phyloP scores from a whole-genome alignment of 2,888 invertebrate genomes.

The Sialis fuliginosa region DNA sequence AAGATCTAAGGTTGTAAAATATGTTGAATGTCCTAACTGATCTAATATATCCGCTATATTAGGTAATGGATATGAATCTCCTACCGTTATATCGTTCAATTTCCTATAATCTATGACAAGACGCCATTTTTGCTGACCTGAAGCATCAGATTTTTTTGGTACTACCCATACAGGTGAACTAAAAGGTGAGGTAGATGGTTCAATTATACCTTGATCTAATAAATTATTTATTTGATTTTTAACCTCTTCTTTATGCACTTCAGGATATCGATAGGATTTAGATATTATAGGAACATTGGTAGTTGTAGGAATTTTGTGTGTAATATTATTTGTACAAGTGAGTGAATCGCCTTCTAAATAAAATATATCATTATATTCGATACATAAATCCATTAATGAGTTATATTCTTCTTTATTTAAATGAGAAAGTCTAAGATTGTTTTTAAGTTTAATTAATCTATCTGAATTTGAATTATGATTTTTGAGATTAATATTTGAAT shows the following conservation, averaged over 20 bases:
- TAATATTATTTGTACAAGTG: conserved; percentile 13
- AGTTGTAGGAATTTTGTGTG: conserved; percentile 14
- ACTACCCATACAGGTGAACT: conserved; percentile 14
- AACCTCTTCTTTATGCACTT: conserved; percentile 15
- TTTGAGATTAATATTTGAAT: too few relatives aligned
- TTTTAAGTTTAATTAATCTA: too few relatives aligned
- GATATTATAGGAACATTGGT: conserved; percentile 14
- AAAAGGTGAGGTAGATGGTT: conserved; percentile 11
- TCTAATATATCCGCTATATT: conserved; percentile 13
- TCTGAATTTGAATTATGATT: too few relatives aligned
- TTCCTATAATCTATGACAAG: conserved; percentile 21
- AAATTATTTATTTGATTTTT: conserved; percentile 13
- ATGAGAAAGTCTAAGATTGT: too few relatives aligned
- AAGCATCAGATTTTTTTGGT: conserved; percentile 16
- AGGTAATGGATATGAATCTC: conserved; percentile 13
- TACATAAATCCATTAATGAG: conserved; percentile 9
- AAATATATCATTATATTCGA: conserved; percentile 12
- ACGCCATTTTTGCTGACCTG: conserved; percentile 16
- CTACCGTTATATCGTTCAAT: conserved; percentile 13
- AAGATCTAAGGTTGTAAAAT: conserved; percentile 20
- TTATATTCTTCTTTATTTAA: too few relatives aligned
- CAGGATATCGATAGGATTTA: conserved; percentile 15
- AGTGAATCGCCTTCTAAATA: conserved; percentile 10
- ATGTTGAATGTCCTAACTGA: conserved; percentile 16
- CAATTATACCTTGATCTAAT: conserved; percentile 12